These are phyloP conservation scores for Apteryx mantelli DNA, from an alignment of 2,113 vertebrate genomes.

Conservation along the genomic window DNA sequence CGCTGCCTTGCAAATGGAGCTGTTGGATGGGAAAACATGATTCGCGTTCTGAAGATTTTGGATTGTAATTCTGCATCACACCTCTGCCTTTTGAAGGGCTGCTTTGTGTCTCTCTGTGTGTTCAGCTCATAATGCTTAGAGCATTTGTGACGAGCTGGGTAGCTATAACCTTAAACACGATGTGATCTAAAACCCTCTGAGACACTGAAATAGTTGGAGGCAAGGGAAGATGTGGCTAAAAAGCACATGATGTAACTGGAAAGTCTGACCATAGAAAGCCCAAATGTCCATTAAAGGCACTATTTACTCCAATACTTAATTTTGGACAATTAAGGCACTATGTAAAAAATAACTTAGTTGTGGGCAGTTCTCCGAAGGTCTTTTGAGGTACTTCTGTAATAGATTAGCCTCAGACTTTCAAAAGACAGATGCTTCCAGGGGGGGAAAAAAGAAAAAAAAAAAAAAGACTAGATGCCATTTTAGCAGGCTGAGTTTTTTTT, in stretches of 20 bases:
- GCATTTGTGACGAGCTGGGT: neutral
- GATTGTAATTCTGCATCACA: neutral
- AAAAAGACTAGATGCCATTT: neutral
- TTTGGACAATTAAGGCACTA: neutral
- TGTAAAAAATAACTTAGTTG: neutral
- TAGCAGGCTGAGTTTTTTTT: neutral
- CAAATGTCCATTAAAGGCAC: neutral
- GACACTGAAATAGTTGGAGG: neutral
- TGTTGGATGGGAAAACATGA: neutral
- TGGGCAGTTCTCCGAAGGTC: neutral
- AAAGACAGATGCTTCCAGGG: neutral
- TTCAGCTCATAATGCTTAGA: neutral
- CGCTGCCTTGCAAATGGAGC: neutral
- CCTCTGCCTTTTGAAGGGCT: accelerated
- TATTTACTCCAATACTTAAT: neutral
- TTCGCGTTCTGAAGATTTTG: neutral
- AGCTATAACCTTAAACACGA: neutral
- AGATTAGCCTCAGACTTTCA: neutral
- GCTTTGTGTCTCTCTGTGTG: neutral
- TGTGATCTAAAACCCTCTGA: neutral
- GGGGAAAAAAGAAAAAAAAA: neutral
- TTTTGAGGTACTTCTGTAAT: neutral
- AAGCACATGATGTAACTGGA: neutral
- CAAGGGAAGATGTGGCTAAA: neutral
- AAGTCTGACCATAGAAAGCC: neutral